Evolutionary conservation across 2,888 invertebrate genomes (phyloP).

Genomic region (Drosophila subquinaria): DNA sequence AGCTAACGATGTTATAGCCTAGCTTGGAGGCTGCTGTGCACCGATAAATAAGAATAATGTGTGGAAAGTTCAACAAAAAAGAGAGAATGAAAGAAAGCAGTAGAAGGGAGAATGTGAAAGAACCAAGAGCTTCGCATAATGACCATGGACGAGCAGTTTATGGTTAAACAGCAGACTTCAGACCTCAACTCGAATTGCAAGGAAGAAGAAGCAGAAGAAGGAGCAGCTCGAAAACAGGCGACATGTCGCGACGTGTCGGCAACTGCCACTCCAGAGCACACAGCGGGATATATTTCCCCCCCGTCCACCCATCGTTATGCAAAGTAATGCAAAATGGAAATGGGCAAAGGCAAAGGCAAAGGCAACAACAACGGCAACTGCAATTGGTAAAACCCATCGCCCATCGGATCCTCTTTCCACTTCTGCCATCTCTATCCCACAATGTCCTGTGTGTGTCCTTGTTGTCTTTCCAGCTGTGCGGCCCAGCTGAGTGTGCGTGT

Average conservation of each 20-base stretch:
- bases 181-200: conserved; percentile 31
- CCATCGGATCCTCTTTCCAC: neutral
- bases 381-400: conserved; percentile 61
- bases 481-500: conserved; percentile 36
- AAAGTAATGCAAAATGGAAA: conserved; percentile 78
- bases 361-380: conserved; percentile 31
- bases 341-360: conserved; percentile 31
- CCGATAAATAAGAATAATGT: conserved; percentile 76
- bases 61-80: conserved; percentile 35
- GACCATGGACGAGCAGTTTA: conserved; percentile 75
- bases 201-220: conserved; percentile 28
- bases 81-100: neutral
- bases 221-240: conserved; percentile 45
- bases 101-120: neutral
- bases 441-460: conserved; percentile 41
- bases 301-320: conserved; percentile 62
- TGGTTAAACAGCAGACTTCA: conserved; percentile 69
- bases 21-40: conserved; percentile 41
- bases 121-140: conserved; percentile 52
- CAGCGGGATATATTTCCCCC: conserved; percentile 62
- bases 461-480: conserved; percentile 70
- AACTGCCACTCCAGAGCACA: conserved; percentile 42
- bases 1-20: conserved; percentile 44
- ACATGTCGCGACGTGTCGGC: conserved; percentile 49
- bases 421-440: neutral